Percentiles rank a stretch among this genome's conserved stretches.
Conservation (phyloP, 2,888 invertebrate genomes). For the Maniola hyperantus region DNA sequence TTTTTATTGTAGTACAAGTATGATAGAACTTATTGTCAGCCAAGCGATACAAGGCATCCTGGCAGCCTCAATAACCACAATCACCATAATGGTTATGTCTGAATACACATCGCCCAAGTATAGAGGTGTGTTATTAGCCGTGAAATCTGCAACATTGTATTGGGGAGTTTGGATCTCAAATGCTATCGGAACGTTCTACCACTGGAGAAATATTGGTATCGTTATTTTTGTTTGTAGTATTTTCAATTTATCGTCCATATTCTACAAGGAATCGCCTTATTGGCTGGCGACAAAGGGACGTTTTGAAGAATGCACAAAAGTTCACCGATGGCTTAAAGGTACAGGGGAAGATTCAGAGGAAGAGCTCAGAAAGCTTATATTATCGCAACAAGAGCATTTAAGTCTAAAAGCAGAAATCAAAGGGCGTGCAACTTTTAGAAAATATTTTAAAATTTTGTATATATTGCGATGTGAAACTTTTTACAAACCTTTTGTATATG, state of each 20-base stretch:
- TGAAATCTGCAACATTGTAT: conserved; percentile 36
- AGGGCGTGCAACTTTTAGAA: background rate
- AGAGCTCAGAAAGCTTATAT: conserved; percentile 35
- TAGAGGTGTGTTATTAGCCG: conserved; percentile 37
- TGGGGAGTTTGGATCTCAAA: conserved; percentile 41
- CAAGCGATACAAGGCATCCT: conserved; percentile 29
- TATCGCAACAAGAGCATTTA: conserved; percentile 30
- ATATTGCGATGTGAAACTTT: conserved; percentile 28
- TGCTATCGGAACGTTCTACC: conserved; percentile 42
- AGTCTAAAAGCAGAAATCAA: background rate
- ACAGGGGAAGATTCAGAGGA: conserved; percentile 23
- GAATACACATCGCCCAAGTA: conserved; percentile 39
- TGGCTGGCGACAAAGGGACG: conserved; percentile 41
- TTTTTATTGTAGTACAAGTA: conserved; percentile 23
- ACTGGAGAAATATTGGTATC: conserved; percentile 39
- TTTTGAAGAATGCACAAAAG: conserved; percentile 36
- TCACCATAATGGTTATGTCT: conserved; percentile 33
- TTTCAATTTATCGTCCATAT: conserved; percentile 29
- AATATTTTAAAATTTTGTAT: background rate
- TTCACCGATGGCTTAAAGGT: conserved; percentile 41
- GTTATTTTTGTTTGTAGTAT: conserved; percentile 30
- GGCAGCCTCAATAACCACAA: conserved; percentile 23
- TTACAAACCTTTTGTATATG: conserved; percentile 28
- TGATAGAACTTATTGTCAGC: conserved; percentile 23
- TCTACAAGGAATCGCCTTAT: conserved; percentile 39